Base-by-base conservation (phyloP, 2,113 vertebrate genomes). In the Rhinoptilus africanus region DNA sequence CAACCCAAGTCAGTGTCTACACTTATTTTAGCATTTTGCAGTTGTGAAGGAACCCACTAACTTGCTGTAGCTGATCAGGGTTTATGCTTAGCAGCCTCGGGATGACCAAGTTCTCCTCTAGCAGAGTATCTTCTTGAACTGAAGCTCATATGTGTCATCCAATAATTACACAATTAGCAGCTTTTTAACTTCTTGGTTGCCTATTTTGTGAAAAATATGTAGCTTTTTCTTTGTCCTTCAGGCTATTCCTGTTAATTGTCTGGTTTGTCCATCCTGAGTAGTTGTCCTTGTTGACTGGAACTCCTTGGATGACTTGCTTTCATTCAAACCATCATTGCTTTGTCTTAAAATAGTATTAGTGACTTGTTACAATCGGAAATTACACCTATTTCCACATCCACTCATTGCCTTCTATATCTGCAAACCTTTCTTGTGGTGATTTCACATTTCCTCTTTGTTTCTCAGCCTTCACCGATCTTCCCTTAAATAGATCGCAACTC, bases 281-380 rank as follows among this genome's bases (percentile, higher is more conserved):
- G 41, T 75, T 91, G n/a, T 47, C 39, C 57, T 76, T 82, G 43
- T 83, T 95, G 54, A 48, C 32, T 37, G 24, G 63, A 88, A 72
- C 84, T 86, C 28, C 26, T 59, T 83, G 76, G 21, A 43, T 82
- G 37, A 24, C n/a, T 86, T 93, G 43, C 56, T 79, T 95, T 89
- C 67, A 48, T 85, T 77, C 69, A 39, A 32, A 72, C 37, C 17
- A 45, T 77, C 37, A 45, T 41, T 32, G 21, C 45, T 89, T 76
- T 84, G 54, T 60, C 63, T 89, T 76, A 60, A 93, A 95, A 93
- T 89, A 91, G 39, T 75, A 45, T 67, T 93, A 91, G 53, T 72
- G 51, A 50, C 72, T 72, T 41, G 35, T 60, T 77, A 35, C 6
- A 89, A 59, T 37, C 51, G 37, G 47, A 84, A 89, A 80, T 86